phyloP scores from a whole-genome alignment of 2,113 vertebrate species.

The Harpagus bidentatus region DNA sequence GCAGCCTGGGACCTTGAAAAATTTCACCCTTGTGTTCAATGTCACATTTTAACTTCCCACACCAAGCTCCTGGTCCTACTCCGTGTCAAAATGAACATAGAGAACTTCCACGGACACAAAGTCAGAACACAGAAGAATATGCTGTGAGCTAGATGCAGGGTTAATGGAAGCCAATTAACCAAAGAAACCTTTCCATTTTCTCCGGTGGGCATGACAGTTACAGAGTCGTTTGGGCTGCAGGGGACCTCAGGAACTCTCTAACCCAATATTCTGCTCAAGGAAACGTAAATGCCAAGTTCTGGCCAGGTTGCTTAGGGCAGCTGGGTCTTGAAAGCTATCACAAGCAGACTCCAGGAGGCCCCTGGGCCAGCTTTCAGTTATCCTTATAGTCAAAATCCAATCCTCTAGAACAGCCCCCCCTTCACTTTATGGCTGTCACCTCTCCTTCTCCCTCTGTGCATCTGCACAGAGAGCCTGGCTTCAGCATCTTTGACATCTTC shows the following conservation, averaged over 20 bases:
- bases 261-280: neutral
- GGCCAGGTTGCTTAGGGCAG: neutral
- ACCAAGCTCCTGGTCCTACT: neutral
- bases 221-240: fast-evolving
- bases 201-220: too few species aligned
- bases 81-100: fast-evolving
- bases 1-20: neutral
- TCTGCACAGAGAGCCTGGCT: neutral
- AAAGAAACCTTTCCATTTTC: neutral
- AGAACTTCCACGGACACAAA: neutral
- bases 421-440: fast-evolving
- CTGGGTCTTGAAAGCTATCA: neutral
- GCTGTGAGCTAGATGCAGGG: neutral
- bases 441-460: neutral
- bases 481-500: fast-evolving
- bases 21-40: neutral
- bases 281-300: fast-evolving
- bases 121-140: neutral
- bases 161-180: neutral
- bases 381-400: fast-evolving
- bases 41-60: fast-evolving
- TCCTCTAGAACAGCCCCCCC: neutral
- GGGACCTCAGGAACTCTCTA: neutral
- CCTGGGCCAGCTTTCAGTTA: fast-evolving
- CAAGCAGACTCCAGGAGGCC: neutral